Evolutionary conservation across 2,113 vertebrate species (phyloP).

Genomic region (Pholis gunnellus): DNA sequence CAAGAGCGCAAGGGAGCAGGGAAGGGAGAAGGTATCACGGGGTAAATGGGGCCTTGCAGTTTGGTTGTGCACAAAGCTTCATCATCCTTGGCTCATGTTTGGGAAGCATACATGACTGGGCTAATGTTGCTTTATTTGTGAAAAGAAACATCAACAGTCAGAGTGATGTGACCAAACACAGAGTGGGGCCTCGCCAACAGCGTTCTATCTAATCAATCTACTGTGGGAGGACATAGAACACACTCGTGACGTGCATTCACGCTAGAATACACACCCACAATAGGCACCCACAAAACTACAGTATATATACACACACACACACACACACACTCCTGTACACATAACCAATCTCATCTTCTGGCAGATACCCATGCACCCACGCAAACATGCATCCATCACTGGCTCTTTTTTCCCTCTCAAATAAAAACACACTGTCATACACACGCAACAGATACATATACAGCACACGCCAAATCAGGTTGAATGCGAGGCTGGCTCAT

Average conservation of each 20-base stretch:
- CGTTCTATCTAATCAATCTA: constrained; percentile 71
- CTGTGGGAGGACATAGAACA: constrained; percentile 57
- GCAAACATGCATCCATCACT: constrained; percentile 71
- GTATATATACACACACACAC: constrained; percentile 13
- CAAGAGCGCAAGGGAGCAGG: constrained; percentile 41
- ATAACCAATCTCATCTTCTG: constrained; percentile 52
- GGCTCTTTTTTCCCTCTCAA: constrained; percentile 32
- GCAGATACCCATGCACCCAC: constrained; percentile 63
- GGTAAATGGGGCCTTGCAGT: constrained; percentile 65
- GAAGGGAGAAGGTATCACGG: constrained; percentile 61
- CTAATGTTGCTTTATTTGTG: constrained; percentile 69
- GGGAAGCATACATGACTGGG: constrained; percentile 56
- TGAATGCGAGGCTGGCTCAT: constrained; percentile 53
- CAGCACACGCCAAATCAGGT: constrained; percentile 28
- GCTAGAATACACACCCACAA: constrained; percentile 22
- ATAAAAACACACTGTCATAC: constrained; percentile 43
- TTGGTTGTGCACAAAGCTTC: constrained; percentile 57
- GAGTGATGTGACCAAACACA: constrained; percentile 66
- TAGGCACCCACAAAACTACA: constrained; percentile 21
- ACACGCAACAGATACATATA: constrained; percentile 36
- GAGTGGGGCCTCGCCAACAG: constrained; percentile 50
- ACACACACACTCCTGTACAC: constrained; percentile 8
- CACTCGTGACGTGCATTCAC: constrained; percentile 31
- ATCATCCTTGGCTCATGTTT: constrained; percentile 66
- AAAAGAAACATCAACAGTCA: constrained; percentile 54